Evolutionary conservation across 2,797 vertebrate genomes (phyloP), one percentile per base, ranked within the genome.

Genomic region (Buphagus erythrorhynchus): DNA sequence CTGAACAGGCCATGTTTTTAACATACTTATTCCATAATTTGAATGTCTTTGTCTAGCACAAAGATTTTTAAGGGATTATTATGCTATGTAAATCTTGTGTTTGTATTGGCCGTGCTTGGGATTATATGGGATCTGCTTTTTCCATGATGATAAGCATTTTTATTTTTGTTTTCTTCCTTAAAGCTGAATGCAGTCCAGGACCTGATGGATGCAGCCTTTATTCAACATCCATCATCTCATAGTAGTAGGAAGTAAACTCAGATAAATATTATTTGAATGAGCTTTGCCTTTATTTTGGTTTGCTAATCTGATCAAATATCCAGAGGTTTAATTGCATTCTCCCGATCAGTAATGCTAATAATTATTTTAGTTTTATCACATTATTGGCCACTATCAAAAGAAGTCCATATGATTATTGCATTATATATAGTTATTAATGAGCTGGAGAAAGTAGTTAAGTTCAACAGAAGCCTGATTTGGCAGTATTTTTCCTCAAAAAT

Each of bases 1-100:
- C 4, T 16, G 31, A 66, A 35, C 31, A 61, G 43, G 24, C 28
- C 0, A 0, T n/a, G 1, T 57, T 79, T 69, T 16, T 66, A 52
- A 45, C 38, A 8, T 0, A 0, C 20, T 57, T 45, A 19, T 16
- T 81, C 54, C 29, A 2, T 42, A 3, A 45, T 49, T 45, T 21
- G 21, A 31, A 46, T 24, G 26, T 62, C 46, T 90, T 16, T n/a
- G n/a, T n/a, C 10, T 21, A 31, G 57, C 29, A 35, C n/a, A 38
- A 66, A 79, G 29, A 45, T 69, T 68, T 79, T 25, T 40, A 31
- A 66, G 45, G n/a, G 28, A 57, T 43, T 62, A 12, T 16, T 54
- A 43, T 35, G 24, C 33, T 75, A 0, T 22, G 9, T 59, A 29
- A 49, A 26, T 24, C 33, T 33, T 65, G 48, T 29, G 28, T 46